Conservation (phyloP, 2,888 invertebrate genomes). For the Cephalotes varians region DNA sequence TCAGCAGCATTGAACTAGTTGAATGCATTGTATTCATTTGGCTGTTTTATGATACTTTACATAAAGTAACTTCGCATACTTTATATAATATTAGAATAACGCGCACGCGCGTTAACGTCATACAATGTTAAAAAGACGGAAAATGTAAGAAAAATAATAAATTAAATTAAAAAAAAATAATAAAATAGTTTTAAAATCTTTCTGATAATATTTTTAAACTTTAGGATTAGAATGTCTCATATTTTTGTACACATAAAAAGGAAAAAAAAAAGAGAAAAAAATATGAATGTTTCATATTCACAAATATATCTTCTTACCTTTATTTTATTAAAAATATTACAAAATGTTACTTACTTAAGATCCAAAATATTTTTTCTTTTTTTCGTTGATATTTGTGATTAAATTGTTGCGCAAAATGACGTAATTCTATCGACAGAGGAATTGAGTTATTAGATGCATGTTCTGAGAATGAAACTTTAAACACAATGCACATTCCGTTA, state of each 20-base stretch:
- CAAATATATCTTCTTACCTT: background rate
- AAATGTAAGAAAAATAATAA: background rate
- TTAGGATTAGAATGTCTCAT: background rate
- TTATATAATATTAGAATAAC: background rate
- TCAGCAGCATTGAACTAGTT: constrained; percentile 7
- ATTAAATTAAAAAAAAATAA: background rate
- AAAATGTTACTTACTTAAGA: background rate
- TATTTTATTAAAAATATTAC: background rate
- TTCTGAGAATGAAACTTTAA: constrained; percentile 66
- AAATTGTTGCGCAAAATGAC: background rate
- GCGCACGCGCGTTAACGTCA: background rate
- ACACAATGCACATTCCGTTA: constrained; percentile 66
- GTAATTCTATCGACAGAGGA: constrained; percentile 20
- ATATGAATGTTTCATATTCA: background rate
- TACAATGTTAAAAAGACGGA: background rate
- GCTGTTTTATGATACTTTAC: background rate
- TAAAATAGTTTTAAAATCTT: too few species aligned
- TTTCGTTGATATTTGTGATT: background rate
- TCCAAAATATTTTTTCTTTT: background rate
- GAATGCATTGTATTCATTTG: constrained; percentile 18
- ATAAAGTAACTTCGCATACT: background rate
- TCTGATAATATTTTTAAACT: background rate
- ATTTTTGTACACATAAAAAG: background rate
- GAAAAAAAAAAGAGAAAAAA: background rate
- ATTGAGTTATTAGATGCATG: constrained; percentile 60